Evolutionary conservation across 2,888 invertebrate genomes (phyloP), one percentile per base, ranked within the genome.

Genomic region (Cephus rjabovi): DNA sequence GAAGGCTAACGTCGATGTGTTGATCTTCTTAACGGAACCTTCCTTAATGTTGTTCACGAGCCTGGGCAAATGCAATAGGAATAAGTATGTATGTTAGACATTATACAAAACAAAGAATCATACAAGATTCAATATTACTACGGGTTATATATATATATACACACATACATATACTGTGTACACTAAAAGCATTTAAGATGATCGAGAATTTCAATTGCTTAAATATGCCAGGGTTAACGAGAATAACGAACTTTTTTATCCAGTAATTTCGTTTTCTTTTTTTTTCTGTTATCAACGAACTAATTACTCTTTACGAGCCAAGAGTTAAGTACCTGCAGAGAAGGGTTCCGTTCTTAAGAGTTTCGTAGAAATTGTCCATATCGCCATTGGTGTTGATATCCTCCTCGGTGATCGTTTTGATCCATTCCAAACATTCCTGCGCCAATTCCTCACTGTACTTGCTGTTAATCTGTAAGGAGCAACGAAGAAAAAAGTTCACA

Each of bases 401-500:
- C 87, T 97, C 97, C n/a, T 95, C 96, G 23, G 96, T 97, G 84
- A 98, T 95, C 77, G 94, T 93, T 88, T 95, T 95, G 88, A 99
- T 96, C 99, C 99, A 99, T 93, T 96, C 96, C 89, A 99, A 92
- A 85, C 96, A 96, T 93, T 99, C 98, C 86, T 95, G 95, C 3
- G 99, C 99, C 82, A 98, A 94, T 88, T 97, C 97, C 89, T 97
- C 96, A 92, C 97, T 99, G 94, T 99, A 99, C 94, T 99, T 99
- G 92, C 98, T 97, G 92, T 98, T 97, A 87, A 99, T 97, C 99
- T 99, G 93, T 23, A 95, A 94, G 86, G 87, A 88, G 87, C 84
- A 85, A 86, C 70, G 73, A 31, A 73, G 35, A 35, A 76, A 76
- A 6, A 34, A 11, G 70, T 12, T n/a, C 3, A 6, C 4, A 31